Conservation (phyloP, 2,113 vertebrate genomes). For the Menura novaehollandiae region DNA sequence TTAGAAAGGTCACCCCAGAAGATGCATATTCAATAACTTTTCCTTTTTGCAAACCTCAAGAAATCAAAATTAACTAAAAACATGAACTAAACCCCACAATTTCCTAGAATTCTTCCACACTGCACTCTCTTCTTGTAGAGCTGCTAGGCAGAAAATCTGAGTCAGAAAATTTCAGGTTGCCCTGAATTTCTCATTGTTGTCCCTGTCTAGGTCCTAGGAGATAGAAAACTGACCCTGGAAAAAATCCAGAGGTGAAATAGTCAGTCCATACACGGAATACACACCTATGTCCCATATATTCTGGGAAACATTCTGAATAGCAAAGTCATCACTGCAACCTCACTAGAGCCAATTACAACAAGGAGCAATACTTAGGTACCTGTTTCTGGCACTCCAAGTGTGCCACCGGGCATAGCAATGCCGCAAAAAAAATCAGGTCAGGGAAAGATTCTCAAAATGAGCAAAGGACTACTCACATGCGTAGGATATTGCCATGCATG, state of each 20-base stretch:
- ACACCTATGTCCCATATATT: not conserved
- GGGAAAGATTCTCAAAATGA: not conserved
- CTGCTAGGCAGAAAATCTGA: not conserved
- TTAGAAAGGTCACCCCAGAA: not conserved
- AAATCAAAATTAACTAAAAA: not conserved
- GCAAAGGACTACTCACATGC: accelerated
- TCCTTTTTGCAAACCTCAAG: not conserved
- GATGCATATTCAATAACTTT: not conserved
- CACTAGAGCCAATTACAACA: not conserved
- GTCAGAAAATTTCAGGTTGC: not conserved
- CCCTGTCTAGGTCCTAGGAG: not conserved
- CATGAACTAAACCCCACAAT: not conserved
- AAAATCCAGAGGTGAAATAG: not conserved
- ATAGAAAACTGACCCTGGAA: not conserved
- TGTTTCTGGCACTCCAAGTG: not conserved
- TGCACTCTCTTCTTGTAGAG: not conserved
- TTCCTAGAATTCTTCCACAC: not conserved
- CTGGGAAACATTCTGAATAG: not conserved
- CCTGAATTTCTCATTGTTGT: not conserved
- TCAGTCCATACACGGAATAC: not conserved
- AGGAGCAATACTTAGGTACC: not conserved
- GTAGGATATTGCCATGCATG: not conserved
- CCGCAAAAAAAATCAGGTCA: not conserved
- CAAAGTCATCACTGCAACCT: not conserved
- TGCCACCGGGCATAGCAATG: not conserved